A percentile compares a stretch with the other conserved stretches of the same genome.
Conservation (phyloP, 2,888 invertebrate species). For the Drosophila barbarae region DNA sequence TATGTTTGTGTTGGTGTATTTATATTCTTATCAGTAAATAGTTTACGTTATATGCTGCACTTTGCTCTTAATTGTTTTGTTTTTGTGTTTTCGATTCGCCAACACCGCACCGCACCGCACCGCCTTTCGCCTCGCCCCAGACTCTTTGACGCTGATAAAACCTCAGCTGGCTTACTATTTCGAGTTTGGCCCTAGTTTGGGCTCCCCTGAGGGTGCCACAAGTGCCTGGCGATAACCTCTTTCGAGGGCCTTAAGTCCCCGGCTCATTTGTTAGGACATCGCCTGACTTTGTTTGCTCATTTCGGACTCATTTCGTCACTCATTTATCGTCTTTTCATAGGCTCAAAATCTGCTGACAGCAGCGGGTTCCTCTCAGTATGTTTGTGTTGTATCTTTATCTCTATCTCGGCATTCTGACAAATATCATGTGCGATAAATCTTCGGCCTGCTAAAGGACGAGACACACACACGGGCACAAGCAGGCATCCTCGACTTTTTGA, state of each 20-base stretch:
- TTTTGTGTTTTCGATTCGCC: conserved; percentile 33
- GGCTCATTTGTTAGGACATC: conserved; percentile 45
- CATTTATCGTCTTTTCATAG: conserved; percentile 55
- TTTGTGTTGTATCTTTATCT: conserved; percentile 40
- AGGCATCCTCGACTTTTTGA: conserved; percentile 35
- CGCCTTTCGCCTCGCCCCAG: conserved; percentile 14
- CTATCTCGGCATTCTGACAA: conserved; percentile 53
- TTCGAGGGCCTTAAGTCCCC: conserved; percentile 15
- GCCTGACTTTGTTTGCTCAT: conserved; percentile 51
- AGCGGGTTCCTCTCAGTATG: conserved; percentile 28
- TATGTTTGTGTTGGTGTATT: conserved; percentile 7
- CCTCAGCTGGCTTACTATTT: conserved; percentile 3
- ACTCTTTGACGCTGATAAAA: conserved; percentile 47
- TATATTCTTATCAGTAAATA: conserved; percentile 71
- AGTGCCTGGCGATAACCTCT: conserved; percentile 28
- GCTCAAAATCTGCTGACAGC: conserved; percentile 60
- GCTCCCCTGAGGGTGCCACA: conserved; percentile 15
- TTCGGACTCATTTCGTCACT: conserved; percentile 37
- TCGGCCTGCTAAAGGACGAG: conserved; percentile 39
- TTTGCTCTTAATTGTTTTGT: conserved; percentile 48
- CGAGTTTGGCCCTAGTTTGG: conserved; percentile 23
- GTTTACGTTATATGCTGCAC: conserved; percentile 58
- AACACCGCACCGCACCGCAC: neutral
- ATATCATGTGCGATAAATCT: conserved; percentile 63
- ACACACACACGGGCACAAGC: conserved; percentile 5